phyloP scores from a whole-genome alignment of 37 sponge, comb jelly and placozoan species.

The Corticium candelabrum region DNA sequence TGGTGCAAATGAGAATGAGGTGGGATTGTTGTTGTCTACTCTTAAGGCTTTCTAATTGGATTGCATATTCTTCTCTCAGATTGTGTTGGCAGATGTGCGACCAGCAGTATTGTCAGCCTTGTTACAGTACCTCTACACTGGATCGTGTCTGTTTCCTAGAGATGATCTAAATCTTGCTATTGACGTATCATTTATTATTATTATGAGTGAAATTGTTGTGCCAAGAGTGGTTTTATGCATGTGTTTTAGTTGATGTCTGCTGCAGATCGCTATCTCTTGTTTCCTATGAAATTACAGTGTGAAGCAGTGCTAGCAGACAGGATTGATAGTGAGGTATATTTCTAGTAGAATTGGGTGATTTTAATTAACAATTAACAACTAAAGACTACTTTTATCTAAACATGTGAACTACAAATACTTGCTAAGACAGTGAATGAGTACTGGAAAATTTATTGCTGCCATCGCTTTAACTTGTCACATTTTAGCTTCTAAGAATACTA shows the following conservation, averaged over 20 bases:
- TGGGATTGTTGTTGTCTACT: conserved; percentile 5
- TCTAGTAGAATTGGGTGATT: too few species aligned
- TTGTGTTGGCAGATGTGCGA: not conserved
- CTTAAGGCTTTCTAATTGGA: not conserved
- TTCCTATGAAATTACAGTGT: conserved; percentile 58
- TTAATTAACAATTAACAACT: too few species aligned
- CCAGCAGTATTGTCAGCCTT: conserved; percentile 27
- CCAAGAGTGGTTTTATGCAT: conserved; percentile 13
- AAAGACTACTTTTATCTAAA: too few species aligned
- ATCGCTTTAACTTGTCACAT: too few species aligned
- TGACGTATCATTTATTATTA: conserved; percentile 17
- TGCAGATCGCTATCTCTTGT: conserved; percentile 59
- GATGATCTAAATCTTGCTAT: conserved; percentile 79
- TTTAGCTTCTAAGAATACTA: too few species aligned
- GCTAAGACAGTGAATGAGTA: too few species aligned
- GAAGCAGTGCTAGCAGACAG: conserved; percentile 45
- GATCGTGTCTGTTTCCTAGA: conserved; percentile 48
- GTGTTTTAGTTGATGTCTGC: conserved; percentile 36
- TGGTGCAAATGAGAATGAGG: conserved; percentile 39
- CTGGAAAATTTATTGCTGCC: too few species aligned
- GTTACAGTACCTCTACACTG: conserved; percentile 74
- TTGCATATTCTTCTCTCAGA: too few species aligned
- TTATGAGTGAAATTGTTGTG: too few species aligned
- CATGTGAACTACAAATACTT: too few species aligned
- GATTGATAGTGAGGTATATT: conserved; percentile 69